phyloP scores from a whole-genome alignment of 2,113 vertebrate genomes.

The Sterrhoptilus dennistouni region DNA sequence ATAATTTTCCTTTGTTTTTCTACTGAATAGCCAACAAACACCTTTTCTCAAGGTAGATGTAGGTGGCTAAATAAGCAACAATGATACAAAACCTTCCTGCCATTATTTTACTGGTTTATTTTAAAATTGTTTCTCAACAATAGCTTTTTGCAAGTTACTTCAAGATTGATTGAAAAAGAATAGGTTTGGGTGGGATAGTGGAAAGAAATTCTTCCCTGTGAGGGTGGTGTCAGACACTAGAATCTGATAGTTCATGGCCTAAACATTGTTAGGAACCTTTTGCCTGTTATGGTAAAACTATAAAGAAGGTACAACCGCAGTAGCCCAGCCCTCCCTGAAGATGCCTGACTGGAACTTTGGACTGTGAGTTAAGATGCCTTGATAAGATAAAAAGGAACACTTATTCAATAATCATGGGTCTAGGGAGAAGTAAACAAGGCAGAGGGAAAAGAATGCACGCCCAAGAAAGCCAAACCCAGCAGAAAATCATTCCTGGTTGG shows the following conservation, averaged over 20 bases:
- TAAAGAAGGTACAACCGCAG: neutral
- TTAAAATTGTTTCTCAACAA: neutral
- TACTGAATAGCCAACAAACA: neutral
- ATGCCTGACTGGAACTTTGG: neutral
- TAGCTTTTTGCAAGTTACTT: neutral
- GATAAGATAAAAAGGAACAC: neutral
- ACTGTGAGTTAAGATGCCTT: neutral
- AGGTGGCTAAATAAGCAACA: neutral
- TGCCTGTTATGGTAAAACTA: neutral
- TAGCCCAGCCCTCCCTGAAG: neutral
- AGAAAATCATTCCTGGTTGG: neutral
- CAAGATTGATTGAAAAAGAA: neutral
- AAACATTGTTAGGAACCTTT: neutral
- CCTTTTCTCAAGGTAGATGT: neutral
- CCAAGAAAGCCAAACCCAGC: neutral
- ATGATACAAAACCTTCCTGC: neutral
- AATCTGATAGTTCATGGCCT: neutral
- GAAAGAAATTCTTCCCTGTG: neutral
- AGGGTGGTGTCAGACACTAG: neutral
- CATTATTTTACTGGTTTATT: neutral
- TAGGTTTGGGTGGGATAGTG: neutral
- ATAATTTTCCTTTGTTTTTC: neutral
- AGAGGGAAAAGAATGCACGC: neutral
- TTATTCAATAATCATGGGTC: neutral
- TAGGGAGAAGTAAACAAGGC: neutral